Conservation (phyloP, 2,888 invertebrate species). For the Sminthurides aquaticus region DNA sequence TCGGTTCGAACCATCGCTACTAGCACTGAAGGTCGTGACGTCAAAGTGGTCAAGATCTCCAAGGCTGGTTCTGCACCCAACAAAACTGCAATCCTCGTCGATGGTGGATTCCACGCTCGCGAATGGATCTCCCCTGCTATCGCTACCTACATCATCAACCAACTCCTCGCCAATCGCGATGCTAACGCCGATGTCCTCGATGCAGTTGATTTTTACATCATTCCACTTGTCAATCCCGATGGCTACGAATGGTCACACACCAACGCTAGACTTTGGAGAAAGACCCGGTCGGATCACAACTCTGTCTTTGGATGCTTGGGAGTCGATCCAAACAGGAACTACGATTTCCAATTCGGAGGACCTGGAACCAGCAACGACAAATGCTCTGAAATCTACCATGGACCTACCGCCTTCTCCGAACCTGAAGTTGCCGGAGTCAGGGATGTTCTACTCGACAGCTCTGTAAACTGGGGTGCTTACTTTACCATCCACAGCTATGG, state of each 20-base stretch:
- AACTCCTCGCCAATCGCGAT: conserved; percentile 53
- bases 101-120: conserved; percentile 68
- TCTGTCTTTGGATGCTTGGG: conserved; percentile 55
- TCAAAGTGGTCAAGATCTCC: conserved; percentile 25
- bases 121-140: conserved; percentile 81
- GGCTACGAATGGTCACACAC: conserved; percentile 70
- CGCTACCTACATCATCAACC: conserved; percentile 62
- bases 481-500: conserved; percentile 54
- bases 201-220: conserved; percentile 59
- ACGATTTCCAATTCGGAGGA: conserved; percentile 64
- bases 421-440: conserved; percentile 65
- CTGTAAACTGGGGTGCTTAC: conserved; percentile 27
- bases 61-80: conserved; percentile 11
- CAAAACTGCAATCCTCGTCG: conserved; percentile 2
- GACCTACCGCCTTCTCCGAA: conserved; percentile 66
- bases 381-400: conserved; percentile 68
- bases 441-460: conserved; percentile 50
- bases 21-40: conserved; percentile 17
- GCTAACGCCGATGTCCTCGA: conserved; percentile 51
- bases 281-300: conserved; percentile 55
- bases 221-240: conserved; percentile 74
- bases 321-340: conserved; percentile 71
- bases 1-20: conserved; percentile 16
- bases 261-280: conserved; percentile 64
- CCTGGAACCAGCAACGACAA: conserved; percentile 60